Conservation (phyloP, 2,113 vertebrate species). For the Aramus guarauna region DNA sequence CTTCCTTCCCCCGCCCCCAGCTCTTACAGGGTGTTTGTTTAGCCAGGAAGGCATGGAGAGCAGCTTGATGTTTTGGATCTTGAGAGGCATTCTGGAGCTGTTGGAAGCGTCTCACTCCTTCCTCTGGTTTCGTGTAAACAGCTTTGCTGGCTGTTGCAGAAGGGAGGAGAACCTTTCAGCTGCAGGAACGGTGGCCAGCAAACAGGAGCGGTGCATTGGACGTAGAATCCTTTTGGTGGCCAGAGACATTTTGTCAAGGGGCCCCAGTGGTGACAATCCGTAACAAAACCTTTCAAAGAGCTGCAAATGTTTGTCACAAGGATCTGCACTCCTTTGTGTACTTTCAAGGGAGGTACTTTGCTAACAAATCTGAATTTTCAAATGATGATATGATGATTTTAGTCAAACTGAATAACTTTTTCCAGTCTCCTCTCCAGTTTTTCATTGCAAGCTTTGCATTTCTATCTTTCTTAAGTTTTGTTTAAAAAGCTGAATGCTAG, state of each 20-base stretch:
- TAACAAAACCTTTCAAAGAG: background rate
- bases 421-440: background rate
- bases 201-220: fast-evolving
- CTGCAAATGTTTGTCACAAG: background rate
- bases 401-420: background rate
- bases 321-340: background rate
- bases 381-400: background rate
- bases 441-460: background rate
- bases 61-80: slow-evolving; percentile 22
- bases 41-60: slow-evolving; percentile 12
- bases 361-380: background rate
- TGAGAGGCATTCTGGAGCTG: slow-evolving; percentile 7
- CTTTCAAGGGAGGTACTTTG: background rate
- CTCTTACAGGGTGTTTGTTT: background rate
- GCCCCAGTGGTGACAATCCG: background rate
- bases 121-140: slow-evolving; percentile 35
- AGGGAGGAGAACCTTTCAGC: slow-evolving; percentile 18
- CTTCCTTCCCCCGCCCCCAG: background rate
- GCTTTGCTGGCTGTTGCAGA: slow-evolving; percentile 17
- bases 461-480: background rate
- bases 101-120: slow-evolving; percentile 29
- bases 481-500: background rate
- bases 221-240: background rate
- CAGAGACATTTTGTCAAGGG: background rate
- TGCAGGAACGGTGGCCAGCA: background rate